A percentile compares a stretch with the other conserved stretches of the same genome.
Evolutionary conservation across 2,888 invertebrate species (phyloP).

Genomic region (Stenolophus ochropezus): DNA sequence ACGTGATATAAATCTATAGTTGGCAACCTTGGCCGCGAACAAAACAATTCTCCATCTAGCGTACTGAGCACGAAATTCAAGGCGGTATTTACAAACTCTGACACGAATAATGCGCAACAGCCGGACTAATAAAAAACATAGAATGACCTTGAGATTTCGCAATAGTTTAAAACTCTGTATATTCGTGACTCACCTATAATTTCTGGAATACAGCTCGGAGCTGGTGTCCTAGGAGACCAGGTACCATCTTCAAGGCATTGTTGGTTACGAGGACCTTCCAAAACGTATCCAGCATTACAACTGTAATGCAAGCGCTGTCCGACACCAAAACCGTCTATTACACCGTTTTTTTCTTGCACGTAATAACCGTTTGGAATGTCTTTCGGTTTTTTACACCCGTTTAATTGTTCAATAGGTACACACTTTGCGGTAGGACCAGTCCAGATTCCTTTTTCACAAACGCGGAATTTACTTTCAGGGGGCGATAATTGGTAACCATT

Average conservation of each 20-base stretch:
- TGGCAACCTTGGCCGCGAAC: constrained; percentile 20
- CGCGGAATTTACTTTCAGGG: constrained; percentile 68
- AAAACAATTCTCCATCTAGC: constrained; percentile 46
- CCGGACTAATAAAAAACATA: constrained; percentile 33
- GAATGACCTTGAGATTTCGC: constrained; percentile 41
- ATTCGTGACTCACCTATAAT: constrained; percentile 60
- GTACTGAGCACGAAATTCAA: not conserved
- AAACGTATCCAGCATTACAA: constrained; percentile 69
- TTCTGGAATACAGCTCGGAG: constrained; percentile 66
- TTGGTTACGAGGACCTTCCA: constrained; percentile 68
- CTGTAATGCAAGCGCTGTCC: constrained; percentile 70
- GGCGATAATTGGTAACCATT: constrained; percentile 69
- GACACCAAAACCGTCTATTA: constrained; percentile 64
- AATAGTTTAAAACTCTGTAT: constrained; percentile 26
- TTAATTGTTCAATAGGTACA: constrained; percentile 64
- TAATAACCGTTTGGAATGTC: constrained; percentile 70
- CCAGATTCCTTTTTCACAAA: constrained; percentile 72
- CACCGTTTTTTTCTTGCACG: constrained; percentile 67
- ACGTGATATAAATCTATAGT: not conserved
- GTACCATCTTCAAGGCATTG: constrained; percentile 70
- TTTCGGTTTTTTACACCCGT: constrained; percentile 68
- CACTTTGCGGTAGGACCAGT: constrained; percentile 70
- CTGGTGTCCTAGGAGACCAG: constrained; percentile 70
- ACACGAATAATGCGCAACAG: constrained; percentile 47
- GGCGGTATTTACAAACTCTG: constrained; percentile 46